Percentiles rank a stretch among this genome's conserved stretches.
Evolutionary conservation across 2,888 invertebrate species (phyloP).

Genomic region (Phyto melanocephala): DNA sequence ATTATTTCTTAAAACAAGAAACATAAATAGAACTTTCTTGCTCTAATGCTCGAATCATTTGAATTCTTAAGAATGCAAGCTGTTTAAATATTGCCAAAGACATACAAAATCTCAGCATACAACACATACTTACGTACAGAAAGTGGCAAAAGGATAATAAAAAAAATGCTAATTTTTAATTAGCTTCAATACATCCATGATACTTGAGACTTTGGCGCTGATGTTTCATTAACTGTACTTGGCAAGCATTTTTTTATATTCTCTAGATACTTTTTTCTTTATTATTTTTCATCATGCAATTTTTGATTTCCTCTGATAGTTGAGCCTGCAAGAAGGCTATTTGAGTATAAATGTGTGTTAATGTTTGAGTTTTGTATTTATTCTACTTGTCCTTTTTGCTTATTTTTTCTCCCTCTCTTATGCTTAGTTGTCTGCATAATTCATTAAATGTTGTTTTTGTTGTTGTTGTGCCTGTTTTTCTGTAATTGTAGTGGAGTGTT

Average conservation of each 20-base stretch:
- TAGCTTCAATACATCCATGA: slow-evolving; percentile 48
- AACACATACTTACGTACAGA: neutral
- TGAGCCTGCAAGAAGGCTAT: neutral
- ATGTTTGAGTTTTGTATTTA: neutral
- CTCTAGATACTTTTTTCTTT: neutral
- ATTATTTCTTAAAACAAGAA: too few species aligned
- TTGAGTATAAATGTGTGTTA: neutral
- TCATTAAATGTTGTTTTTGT: slow-evolving; percentile 47
- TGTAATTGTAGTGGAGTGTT: slow-evolving; percentile 54
- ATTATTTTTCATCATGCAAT: neutral
- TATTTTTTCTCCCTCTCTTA: neutral
- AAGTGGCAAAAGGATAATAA: neutral
- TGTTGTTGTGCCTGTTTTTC: slow-evolving; percentile 44
- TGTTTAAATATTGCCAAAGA: slow-evolving; percentile 27
- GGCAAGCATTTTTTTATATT: slow-evolving; percentile 2
- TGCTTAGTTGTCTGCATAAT: slow-evolving; percentile 30
- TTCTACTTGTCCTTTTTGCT: neutral
- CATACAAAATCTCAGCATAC: neutral
- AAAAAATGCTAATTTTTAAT: slow-evolving; percentile 41
- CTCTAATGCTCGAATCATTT: neutral
- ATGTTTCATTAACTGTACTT: slow-evolving; percentile 48
- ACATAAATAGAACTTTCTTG: neutral
- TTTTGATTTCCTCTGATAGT: slow-evolving; percentile 38
- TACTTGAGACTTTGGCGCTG: slow-evolving; percentile 43
- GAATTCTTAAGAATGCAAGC: slow-evolving; percentile 14